Evolutionary conservation across 1,140 invertebrate species (phyloP), one percentile per base, ranked within the genome.

Genomic region (Nymphalis io): DNA sequence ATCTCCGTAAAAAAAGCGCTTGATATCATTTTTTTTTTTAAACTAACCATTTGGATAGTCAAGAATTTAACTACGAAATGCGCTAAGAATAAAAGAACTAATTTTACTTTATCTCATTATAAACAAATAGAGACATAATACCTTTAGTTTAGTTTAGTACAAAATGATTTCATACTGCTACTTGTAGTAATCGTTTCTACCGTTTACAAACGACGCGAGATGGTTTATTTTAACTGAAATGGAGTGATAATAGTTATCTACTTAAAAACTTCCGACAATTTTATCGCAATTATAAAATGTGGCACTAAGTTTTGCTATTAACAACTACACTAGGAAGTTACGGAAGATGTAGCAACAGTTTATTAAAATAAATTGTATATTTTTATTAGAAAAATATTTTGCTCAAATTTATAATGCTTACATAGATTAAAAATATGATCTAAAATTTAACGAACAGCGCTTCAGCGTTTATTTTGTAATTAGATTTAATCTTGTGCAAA

Each of bases 241-340:
- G 18, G n/a, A 51, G 18, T 51, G 48, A 21, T 20, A 51, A 51
- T 51, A 51, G 48, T 51, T 51, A 51, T 51, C 48, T 51, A 20
- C 16, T 51, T 48, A 1, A 21, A 51, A 51, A 51, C 18, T 51
- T 51, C 42, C 42, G 15, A 46, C 42, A 46, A 46, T 46, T 46
- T 46, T 46, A 46, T n/a, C 15, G n/a, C 42, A 13, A 16, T 46
- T 46, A n/a, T n/a, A n/a, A 46, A 46, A 15, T n/a, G 15, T 46
- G 27, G 27, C n/a, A n/a, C n/a, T 18, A 18, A 46, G 15, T 15
- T 46, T 46, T 46, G 0, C 13, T n/a, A 46, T 16, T n/a, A 46
- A 46, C 42, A n/a, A n/a, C 27, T 33, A 8, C 6, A 33, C 27
- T 33, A 33, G 27, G 27, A 33, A 33, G 27, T 33, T n/a, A n/a